Percentiles rank a stretch among this genome's conserved stretches.
Conservation (phyloP, 2,888 invertebrate species). For the Dynastes hyllus region DNA sequence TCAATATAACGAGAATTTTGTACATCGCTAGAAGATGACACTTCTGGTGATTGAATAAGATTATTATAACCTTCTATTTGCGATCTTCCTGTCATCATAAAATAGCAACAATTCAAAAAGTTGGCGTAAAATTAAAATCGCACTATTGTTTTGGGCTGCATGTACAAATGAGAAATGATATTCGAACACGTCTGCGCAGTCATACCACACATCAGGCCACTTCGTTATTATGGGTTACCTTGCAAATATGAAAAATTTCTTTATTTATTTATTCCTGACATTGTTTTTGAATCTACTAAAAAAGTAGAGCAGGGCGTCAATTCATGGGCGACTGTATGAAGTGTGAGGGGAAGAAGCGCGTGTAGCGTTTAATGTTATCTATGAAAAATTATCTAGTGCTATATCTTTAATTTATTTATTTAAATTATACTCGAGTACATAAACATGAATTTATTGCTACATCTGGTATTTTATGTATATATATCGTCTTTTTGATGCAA, state of each 20-base stretch:
- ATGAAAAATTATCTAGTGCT: no score
- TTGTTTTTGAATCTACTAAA: no score
- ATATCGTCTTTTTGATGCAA: no score
- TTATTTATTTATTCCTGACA: background rate
- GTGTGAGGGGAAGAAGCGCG: no score
- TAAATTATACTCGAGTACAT: no score
- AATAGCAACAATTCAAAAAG: constrained; percentile 17
- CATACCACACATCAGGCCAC: constrained; percentile 43
- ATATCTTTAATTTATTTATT: no score
- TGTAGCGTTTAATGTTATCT: no score
- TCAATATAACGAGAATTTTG: constrained; percentile 45
- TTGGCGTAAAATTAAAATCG: background rate
- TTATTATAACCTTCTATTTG: constrained; percentile 60
- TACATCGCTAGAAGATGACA: constrained; percentile 66
- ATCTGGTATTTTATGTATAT: no score
- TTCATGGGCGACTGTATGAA: no score
- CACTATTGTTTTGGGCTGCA: constrained; percentile 23
- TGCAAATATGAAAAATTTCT: background rate
- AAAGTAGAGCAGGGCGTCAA: no score
- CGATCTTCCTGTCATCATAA: constrained; percentile 55
- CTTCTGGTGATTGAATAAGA: constrained; percentile 65
- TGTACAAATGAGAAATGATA: constrained; percentile 26
- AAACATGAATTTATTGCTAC: no score
- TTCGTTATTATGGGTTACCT: constrained; percentile 9
- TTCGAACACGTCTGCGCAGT: constrained; percentile 42